A percentile compares a stretch with the other conserved stretches of the same genome.
Evolutionary conservation across 2,113 vertebrate species (phyloP).

Genomic region (Vulpes ferrilata): DNA sequence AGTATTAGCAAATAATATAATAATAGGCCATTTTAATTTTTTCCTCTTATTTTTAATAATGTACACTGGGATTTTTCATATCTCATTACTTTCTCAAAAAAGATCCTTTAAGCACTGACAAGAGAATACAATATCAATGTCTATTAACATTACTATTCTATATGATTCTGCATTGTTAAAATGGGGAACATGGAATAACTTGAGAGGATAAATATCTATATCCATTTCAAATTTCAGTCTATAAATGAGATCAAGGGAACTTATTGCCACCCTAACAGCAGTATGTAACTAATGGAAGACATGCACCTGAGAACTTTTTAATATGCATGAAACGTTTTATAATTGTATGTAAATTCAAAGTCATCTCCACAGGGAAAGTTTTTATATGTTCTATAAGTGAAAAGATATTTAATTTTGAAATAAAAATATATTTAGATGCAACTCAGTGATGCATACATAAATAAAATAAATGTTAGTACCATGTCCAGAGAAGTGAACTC

Average conservation of each 20-base stretch:
- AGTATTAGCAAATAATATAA: not conserved
- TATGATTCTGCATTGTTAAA: not conserved
- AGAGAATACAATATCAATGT: not conserved
- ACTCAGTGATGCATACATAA: not conserved
- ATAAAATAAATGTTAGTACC: not conserved
- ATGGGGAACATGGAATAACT: not conserved
- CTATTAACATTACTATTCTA: slow-evolving; percentile 20
- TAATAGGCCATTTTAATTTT: not conserved
- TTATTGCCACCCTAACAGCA: not conserved
- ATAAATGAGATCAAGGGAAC: not conserved
- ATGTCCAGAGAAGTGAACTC: not conserved
- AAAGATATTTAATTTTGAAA: slow-evolving; percentile 63
- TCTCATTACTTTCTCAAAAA: not conserved
- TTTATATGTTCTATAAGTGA: slow-evolving; percentile 29
- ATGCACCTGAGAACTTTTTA: slow-evolving; percentile 49
- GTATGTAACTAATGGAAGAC: not conserved
- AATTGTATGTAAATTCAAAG: slow-evolving; percentile 47
- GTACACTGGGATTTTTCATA: not conserved
- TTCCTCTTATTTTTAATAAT: slow-evolving; percentile 29
- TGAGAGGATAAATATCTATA: not conserved
- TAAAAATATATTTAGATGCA: slow-evolving; percentile 53
- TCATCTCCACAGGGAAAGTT: not conserved
- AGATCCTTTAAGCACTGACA: slow-evolving; percentile 29
- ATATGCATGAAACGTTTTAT: not conserved
- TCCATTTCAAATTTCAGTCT: slow-evolving; percentile 41